A percentile compares a stretch with the other conserved stretches of the same genome.
These are phyloP conservation scores for Leptopilina boulardi DNA, from an alignment of 1,140 invertebrate species.

Conservation along the genomic window DNA sequence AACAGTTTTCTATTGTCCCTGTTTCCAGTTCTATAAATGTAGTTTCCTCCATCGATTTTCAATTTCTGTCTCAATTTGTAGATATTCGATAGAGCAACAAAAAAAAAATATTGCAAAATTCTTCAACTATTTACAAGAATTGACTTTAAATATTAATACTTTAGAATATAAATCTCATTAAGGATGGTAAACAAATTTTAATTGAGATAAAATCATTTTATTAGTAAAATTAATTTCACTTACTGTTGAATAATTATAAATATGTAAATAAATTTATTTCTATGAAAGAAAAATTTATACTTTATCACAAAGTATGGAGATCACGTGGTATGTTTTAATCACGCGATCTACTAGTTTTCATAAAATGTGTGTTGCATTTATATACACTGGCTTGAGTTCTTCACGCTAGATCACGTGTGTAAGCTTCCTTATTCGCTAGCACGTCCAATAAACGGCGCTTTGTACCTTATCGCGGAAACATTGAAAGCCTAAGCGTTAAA, in stretches of 20 bases:
- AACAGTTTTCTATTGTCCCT: neutral
- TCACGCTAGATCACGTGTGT: constrained; percentile 30
- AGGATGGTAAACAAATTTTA: no score
- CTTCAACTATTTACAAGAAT: no score
- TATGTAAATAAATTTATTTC: neutral
- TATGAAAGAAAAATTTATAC: neutral
- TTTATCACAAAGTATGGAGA: constrained; percentile 2
- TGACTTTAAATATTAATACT: no score
- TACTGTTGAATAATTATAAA: neutral
- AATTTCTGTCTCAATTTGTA: neutral
- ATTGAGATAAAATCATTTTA: no score
- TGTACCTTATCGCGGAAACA: constrained; percentile 7
- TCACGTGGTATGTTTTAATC: neutral
- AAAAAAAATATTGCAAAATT: no score
- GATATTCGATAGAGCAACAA: neutral
- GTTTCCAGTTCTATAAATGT: neutral
- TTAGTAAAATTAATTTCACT: no score
- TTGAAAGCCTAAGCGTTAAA: constrained; percentile 1
- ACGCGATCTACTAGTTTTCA: constrained; percentile 5
- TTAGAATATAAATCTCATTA: no score
- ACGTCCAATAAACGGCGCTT: constrained; percentile 5
- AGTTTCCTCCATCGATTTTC: constrained; percentile 1
- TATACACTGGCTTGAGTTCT: constrained; percentile 26
- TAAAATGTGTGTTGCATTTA: constrained; percentile 24
- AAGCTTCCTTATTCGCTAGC: constrained; percentile 13